Percentiles rank a stretch among this genome's conserved stretches.
phyloP scores from a whole-genome alignment of 2,888 invertebrate genomes.

The Stenodera caucasica region DNA sequence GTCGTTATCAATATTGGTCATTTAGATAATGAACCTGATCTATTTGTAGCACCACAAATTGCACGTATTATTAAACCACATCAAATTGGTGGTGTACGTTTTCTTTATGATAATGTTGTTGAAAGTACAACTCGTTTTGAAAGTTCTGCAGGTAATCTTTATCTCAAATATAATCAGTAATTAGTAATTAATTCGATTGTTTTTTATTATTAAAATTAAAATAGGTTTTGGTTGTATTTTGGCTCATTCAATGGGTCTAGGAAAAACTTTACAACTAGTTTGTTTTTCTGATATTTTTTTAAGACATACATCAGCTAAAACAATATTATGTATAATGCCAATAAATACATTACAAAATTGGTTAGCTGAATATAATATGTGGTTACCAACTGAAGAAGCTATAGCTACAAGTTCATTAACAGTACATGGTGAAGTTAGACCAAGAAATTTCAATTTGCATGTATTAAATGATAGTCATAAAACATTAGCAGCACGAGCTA shows the following conservation, averaged over 20 bases:
- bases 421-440: constrained; percentile 68
- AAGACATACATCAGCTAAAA: constrained; percentile 83
- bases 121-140: constrained; percentile 89
- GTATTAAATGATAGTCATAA: constrained; percentile 94
- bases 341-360: constrained; percentile 99
- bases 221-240: constrained; percentile 95
- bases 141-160: constrained; percentile 64
- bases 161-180: constrained; percentile 41
- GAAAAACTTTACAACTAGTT: constrained; percentile 94
- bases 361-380: constrained; percentile 96
- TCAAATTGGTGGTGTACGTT: constrained; percentile 76
- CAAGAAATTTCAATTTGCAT: constrained; percentile 83
- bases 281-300: constrained; percentile 96
- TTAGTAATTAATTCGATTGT: constrained; percentile 25
- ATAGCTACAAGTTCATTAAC: constrained; percentile 58
- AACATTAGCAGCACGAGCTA: constrained; percentile 82
- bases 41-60: constrained; percentile 90
- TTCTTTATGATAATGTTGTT: constrained; percentile 95
- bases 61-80: constrained; percentile 92
- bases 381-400: constrained; percentile 77
- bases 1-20: constrained; percentile 94
- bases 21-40: constrained; percentile 85
- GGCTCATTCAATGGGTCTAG: constrained; percentile 98
- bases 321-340: constrained; percentile 95
- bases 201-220: too few species aligned